Base-by-base conservation (phyloP, 2,888 invertebrate genomes). In the Lasioglossum pauxillum region DNA sequence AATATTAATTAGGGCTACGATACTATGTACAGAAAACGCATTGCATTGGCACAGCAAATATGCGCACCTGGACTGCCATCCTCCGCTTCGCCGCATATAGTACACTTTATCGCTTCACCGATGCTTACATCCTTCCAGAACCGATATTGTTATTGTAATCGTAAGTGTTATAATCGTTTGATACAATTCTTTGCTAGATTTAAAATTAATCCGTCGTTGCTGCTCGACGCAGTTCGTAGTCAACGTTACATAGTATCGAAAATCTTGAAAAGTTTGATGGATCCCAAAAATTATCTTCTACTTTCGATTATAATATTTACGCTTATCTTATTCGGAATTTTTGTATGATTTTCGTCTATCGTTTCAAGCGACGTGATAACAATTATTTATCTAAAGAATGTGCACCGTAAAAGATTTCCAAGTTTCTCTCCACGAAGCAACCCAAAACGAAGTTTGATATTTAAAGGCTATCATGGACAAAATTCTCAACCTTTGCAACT, bases 1-100 rank as follows among this genome's bases (percentile, higher is more conserved):
- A 88, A 84, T 83, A 86, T 91, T 87, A 91, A 90, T 90, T 89
- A 90, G 85, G 69, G 67, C 89, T 92, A 92, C 84, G 75, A 69
- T 87, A 82, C 83, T 93, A 93, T 93, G 83, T 94, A 93, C 93
- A 93, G 89, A 93, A 92, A 93, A 94, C 91, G 93, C 91, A 93
- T 92, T 92, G 92, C 93, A 92, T 94, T 93, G 94, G 94, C 94
- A 94, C 93, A 93, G 91, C 92, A 90, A 91, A 92, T 89, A 88
- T 90, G 90, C 86, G 92, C 88, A 90, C 92, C 93, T 81, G 92
- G 92, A 93, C 93, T 93, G 92, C 93, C 92, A 92, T 87, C 87
- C 88, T 85, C 78, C 83, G 57, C 74, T 87, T 44, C 72, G 71
- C 41, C 76, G 67, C 38, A 69, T 81, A 71, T 38, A 60, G 67